Evolutionary conservation across 2,797 vertebrate genomes (phyloP).

Genomic region (Malurus leucopterus): DNA sequence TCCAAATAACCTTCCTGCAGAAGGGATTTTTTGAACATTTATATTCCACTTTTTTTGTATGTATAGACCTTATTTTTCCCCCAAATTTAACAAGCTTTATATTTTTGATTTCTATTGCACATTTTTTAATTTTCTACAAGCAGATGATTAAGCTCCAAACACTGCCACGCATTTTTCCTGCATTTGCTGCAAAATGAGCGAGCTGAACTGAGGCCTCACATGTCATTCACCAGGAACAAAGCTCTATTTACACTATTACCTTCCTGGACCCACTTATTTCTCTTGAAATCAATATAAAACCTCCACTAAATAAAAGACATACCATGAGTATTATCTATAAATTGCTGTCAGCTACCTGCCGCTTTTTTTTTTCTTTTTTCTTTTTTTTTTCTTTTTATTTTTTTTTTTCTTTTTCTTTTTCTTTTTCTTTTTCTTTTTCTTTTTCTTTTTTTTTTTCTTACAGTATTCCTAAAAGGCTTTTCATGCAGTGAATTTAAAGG

Average conservation of each 20-base stretch:
- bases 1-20: neutral
- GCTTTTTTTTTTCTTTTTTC: too few relatives aligned
- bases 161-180: neutral
- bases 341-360: neutral
- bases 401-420: too few relatives aligned
- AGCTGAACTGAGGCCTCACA: neutral
- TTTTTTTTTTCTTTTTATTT: too few relatives aligned
- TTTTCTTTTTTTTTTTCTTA: neutral
- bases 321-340: neutral
- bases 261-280: neutral
- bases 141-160: neutral
- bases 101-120: neutral
- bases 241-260: neutral
- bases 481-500: conserved; percentile 53
- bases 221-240: neutral
- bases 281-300: neutral
- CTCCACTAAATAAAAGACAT: neutral
- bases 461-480: conserved; percentile 38
- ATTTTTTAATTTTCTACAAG: neutral
- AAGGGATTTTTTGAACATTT: neutral
- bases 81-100: neutral
- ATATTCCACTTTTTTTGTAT: neutral
- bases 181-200: neutral
- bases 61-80: rapidly evolving
- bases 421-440: too few relatives aligned